These are phyloP conservation scores for Rotaria magnacalcarata DNA, from an alignment of 2,888 invertebrate species.

Conservation along the genomic window DNA sequence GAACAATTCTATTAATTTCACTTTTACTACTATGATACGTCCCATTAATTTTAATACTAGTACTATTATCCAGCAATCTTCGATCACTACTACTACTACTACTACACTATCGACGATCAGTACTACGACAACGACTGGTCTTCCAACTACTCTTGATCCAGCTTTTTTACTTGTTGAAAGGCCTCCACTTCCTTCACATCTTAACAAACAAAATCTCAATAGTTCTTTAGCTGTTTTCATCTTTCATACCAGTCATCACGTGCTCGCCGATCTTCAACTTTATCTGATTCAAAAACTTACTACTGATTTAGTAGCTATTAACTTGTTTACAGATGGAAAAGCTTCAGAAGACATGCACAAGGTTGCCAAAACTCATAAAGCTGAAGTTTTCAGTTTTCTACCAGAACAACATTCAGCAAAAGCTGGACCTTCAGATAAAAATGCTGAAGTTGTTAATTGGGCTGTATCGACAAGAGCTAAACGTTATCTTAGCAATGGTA, in stretches of 20 bases:
- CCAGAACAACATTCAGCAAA: neutral
- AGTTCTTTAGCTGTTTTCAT: neutral
- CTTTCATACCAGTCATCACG: neutral
- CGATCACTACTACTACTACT: neutral
- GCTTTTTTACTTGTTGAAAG: neutral
- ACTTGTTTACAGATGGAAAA: neutral
- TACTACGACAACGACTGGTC: neutral
- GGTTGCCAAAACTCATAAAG: neutral
- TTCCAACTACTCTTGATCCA: neutral
- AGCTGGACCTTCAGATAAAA: neutral
- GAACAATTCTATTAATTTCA: no score
- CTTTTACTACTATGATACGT: no score
- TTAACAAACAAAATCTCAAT: neutral
- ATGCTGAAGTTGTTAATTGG: conserved; percentile 3
- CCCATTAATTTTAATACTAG: no score
- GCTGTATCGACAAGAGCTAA: neutral
- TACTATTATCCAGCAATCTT: no score
- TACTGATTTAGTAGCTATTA: neutral
- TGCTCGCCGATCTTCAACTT: neutral
- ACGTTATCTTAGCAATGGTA: neutral
- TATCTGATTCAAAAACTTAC: conserved; percentile 10
- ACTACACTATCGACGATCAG: neutral
- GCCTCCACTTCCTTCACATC: neutral
- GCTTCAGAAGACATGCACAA: neutral
- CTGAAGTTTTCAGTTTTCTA: neutral